These are phyloP conservation scores for Ariolimax columbianus DNA, from an alignment of 2,888 invertebrate genomes.

Conservation along the genomic window DNA sequence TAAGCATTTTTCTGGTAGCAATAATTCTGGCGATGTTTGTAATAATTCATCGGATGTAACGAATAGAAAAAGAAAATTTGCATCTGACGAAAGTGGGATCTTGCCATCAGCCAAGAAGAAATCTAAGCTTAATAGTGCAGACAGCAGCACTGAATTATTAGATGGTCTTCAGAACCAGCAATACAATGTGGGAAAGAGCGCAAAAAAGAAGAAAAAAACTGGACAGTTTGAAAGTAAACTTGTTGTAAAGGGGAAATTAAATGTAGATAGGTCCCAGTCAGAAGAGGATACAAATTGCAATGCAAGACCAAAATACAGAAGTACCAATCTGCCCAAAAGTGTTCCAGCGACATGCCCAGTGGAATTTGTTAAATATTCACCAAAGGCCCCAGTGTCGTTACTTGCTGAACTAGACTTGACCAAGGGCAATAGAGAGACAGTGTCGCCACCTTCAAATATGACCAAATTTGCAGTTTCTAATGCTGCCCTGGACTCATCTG, in stretches of 20 bases:
- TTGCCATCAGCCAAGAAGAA: neutral
- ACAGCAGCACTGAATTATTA: neutral
- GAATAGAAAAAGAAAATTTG: constrained; percentile 22
- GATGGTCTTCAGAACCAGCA: neutral
- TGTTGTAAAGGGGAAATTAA: neutral
- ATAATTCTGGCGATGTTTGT: neutral
- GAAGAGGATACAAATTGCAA: constrained; percentile 26
- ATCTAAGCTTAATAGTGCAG: neutral
- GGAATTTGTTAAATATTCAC: constrained; percentile 15
- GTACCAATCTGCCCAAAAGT: neutral
- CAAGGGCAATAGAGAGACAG: neutral
- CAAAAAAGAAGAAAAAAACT: neutral
- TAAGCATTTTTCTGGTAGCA: neutral
- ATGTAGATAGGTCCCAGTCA: neutral
- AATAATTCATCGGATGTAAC: neutral
- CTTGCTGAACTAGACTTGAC: neutral
- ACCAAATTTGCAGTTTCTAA: neutral
- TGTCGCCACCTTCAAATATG: neutral
- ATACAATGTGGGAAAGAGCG: neutral
- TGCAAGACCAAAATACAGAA: constrained; percentile 25
- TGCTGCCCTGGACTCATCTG: neutral
- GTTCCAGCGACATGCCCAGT: neutral
- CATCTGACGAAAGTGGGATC: neutral
- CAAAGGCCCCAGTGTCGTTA: neutral
- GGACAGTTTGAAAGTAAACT: neutral